phyloP scores from a whole-genome alignment of 92 coral and sea anemone species.

The Heteractis magnifica region DNA sequence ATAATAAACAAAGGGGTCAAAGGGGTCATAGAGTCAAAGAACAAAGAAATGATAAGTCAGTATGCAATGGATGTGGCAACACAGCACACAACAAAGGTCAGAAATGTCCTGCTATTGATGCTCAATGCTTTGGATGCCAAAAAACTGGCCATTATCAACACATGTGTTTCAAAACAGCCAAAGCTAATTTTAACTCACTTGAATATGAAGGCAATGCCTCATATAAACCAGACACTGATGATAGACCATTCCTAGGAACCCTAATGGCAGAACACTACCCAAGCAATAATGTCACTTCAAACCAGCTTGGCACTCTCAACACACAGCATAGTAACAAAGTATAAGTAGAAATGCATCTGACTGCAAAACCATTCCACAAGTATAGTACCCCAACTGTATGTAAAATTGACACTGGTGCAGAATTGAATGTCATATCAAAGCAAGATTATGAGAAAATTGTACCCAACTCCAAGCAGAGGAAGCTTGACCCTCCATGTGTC shows the following conservation, averaged over 20 bases:
- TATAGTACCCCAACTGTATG: slow-evolving; percentile 43
- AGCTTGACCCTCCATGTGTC: slow-evolving; percentile 10
- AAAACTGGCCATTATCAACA: slow-evolving; percentile 21
- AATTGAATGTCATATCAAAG: slow-evolving; percentile 37
- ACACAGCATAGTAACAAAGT: slow-evolving; percentile 5
- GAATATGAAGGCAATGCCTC: slow-evolving; percentile 1
- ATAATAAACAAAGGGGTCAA: slow-evolving; percentile 6
- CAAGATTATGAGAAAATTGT: slow-evolving; percentile 30
- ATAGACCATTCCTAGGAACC: neutral
- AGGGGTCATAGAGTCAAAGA: slow-evolving; percentile 17
- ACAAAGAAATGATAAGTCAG: slow-evolving; percentile 9
- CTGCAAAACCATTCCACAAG: slow-evolving; percentile 1
- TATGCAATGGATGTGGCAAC: slow-evolving; percentile 39
- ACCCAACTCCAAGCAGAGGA: slow-evolving; percentile 21
- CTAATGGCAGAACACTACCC: slow-evolving; percentile 7
- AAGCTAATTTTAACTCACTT: slow-evolving; percentile 5
- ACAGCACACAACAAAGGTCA: slow-evolving; percentile 31
- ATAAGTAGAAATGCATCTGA: neutral
- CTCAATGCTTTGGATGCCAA: slow-evolving; percentile 43
- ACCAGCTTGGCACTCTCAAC: neutral
- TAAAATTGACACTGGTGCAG: slow-evolving; percentile 52
- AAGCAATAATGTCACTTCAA: neutral
- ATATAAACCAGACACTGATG: neutral
- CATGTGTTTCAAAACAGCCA: neutral
- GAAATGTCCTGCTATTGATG: slow-evolving; percentile 42